Evolutionary conservation across 2,113 vertebrate species (phyloP).

Genomic region (Oncorhynchus gorbuscha): DNA sequence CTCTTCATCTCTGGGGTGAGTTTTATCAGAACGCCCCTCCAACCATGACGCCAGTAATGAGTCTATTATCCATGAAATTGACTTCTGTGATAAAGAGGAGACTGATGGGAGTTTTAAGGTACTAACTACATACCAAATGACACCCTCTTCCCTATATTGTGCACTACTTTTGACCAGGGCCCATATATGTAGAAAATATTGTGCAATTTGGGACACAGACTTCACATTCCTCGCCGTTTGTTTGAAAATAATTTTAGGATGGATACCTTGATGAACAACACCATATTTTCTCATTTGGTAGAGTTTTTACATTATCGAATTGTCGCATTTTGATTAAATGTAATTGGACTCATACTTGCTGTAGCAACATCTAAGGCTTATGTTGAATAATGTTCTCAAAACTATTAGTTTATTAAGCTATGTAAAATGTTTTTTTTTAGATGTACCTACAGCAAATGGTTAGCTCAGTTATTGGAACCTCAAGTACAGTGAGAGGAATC

Average conservation of each 20-base stretch:
- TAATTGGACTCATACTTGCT: neutral
- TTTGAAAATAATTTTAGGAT: constrained; percentile 55
- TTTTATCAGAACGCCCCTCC: constrained; percentile 64
- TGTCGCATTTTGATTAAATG: neutral
- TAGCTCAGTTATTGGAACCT: neutral
- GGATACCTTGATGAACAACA: constrained; percentile 15
- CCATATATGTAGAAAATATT: too few species aligned
- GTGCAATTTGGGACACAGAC: neutral
- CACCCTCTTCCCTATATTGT: too few species aligned
- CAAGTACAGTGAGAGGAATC: neutral
- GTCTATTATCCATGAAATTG: constrained; percentile 78
- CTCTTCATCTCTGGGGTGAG: constrained; percentile 56
- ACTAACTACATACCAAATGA: too few species aligned
- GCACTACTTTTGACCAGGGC: too few species aligned
- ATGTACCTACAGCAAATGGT: too few species aligned
- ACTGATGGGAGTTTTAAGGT: constrained; percentile 48
- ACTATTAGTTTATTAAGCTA: neutral
- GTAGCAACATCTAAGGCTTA: neutral
- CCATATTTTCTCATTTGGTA: constrained; percentile 31
- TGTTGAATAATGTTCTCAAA: neutral
- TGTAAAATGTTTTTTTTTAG: neutral
- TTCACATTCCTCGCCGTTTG: constrained; percentile 53
- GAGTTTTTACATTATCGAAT: constrained; percentile 14
- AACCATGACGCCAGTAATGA: constrained; percentile 73
- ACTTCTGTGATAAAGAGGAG: constrained; percentile 70